Evolutionary conservation across 2,888 invertebrate genomes (phyloP).

Genomic region (Sphaerophoria taeniata): DNA sequence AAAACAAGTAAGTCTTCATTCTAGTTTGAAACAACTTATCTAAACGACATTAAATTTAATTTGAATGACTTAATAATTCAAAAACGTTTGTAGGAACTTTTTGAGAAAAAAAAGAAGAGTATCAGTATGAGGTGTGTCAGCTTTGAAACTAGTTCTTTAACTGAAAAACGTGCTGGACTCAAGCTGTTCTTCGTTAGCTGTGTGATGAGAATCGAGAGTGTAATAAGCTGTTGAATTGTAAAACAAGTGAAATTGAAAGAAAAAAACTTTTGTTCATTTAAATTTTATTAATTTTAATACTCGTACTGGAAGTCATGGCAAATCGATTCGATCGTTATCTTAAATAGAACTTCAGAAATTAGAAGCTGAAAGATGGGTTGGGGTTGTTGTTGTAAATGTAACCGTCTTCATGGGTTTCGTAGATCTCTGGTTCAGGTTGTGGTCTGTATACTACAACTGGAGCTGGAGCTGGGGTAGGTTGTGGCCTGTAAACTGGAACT

Average conservation of each 20-base stretch:
- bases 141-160: too few relatives aligned
- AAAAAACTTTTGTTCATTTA: not conserved
- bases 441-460: conserved; percentile 1
- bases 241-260: not conserved
- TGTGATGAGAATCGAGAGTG: not conserved
- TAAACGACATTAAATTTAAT: too few relatives aligned
- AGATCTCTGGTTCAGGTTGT: conserved; percentile 9
- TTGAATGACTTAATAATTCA: too few relatives aligned
- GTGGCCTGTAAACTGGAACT: conserved; percentile 4
- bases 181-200: too few relatives aligned
- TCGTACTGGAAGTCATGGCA: conserved; percentile 17
- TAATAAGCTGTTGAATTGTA: not conserved
- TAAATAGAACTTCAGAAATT: not conserved
- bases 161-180: too few relatives aligned
- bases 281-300: conserved; percentile 5
- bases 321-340: not conserved
- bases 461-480: conserved; percentile 25
- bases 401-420: conserved; percentile 18
- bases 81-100: too few relatives aligned
- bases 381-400: conserved; percentile 58
- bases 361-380: conserved; percentile 47
- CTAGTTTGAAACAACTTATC: too few relatives aligned
- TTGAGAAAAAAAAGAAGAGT: too few relatives aligned
- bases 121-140: too few relatives aligned
- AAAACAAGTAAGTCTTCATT: too few relatives aligned